Conservation (phyloP, 2,113 vertebrate genomes). For the Pleuronectes platessa region DNA sequence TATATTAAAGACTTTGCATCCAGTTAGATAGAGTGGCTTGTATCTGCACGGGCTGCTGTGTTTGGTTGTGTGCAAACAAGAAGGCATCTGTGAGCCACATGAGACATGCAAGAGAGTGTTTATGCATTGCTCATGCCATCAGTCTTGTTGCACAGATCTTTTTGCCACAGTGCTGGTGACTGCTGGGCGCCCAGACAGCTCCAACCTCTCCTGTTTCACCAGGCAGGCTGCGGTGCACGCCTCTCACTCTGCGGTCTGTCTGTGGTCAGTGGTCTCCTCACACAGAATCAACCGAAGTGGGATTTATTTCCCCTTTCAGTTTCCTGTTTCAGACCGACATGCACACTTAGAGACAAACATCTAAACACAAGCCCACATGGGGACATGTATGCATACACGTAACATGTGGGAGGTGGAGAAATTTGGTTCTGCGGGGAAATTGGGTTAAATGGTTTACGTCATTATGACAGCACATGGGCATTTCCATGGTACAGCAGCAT, state of each 20-base stretch:
- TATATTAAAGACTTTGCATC: conserved; percentile 28
- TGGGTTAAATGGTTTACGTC: background rate
- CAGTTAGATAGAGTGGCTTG: conserved; percentile 1
- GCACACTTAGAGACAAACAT: conserved; percentile 38
- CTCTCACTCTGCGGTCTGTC: conserved; percentile 48
- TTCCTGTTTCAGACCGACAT: conserved; percentile 47
- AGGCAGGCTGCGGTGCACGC: conserved; percentile 39
- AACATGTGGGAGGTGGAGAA: conserved; percentile 32
- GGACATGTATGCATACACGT: conserved; percentile 37
- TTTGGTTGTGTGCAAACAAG: conserved; percentile 35
- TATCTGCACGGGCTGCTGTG: background rate
- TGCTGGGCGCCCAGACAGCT: conserved; percentile 27
- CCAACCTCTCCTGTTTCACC: conserved; percentile 41
- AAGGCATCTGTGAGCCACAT: conserved; percentile 41
- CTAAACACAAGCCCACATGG: conserved; percentile 24
- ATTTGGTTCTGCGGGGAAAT: conserved; percentile 30
- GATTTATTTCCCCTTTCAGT: conserved; percentile 6
- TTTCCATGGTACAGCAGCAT: background rate
- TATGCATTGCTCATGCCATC: background rate
- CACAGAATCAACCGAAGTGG: conserved; percentile 46
- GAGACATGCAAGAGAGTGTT: background rate
- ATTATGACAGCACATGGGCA: background rate
- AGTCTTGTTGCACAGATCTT: conserved; percentile 14
- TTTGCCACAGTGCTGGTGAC: conserved; percentile 15
- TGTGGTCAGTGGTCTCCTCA: conserved; percentile 61